Conservation (phyloP, 1,140 invertebrate genomes). For the Ips nitidus region DNA sequence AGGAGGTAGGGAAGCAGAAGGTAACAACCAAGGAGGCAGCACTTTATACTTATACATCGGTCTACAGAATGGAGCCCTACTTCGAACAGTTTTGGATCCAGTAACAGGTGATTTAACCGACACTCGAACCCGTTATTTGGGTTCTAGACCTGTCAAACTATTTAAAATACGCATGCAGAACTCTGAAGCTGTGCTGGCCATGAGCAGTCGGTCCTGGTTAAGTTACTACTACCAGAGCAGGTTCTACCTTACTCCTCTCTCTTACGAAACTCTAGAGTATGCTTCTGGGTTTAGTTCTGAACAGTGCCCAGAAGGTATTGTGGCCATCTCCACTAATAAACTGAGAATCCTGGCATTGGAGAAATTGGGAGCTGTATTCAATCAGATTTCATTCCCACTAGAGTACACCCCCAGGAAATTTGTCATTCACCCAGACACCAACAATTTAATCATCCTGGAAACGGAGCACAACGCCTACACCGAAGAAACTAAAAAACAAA, state of each 20-base stretch:
- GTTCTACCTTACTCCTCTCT: slow-evolving; percentile 93
- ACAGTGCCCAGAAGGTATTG: slow-evolving; percentile 97
- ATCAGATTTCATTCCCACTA: slow-evolving; percentile 83
- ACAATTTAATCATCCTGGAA: slow-evolving; percentile 90
- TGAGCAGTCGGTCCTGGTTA: slow-evolving; percentile 97
- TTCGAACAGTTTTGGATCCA: slow-evolving; percentile 94
- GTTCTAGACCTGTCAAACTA: slow-evolving; percentile 52
- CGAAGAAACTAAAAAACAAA: slow-evolving; percentile 91
- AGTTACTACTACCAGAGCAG: slow-evolving; percentile 98
- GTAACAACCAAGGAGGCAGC: slow-evolving; percentile 59
- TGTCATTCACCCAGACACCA: slow-evolving; percentile 90
- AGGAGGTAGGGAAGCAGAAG: slow-evolving; percentile 62
- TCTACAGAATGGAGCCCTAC: slow-evolving; percentile 93
- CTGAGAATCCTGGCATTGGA: slow-evolving; percentile 96
- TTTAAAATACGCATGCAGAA: slow-evolving; percentile 87
- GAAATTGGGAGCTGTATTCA: slow-evolving; percentile 98
- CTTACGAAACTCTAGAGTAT: slow-evolving; percentile 96
- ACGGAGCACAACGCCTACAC: slow-evolving; percentile 99
- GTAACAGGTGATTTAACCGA: slow-evolving; percentile 97
- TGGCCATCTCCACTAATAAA: slow-evolving; percentile 98
- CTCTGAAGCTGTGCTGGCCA: slow-evolving; percentile 94
- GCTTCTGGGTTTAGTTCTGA: slow-evolving; percentile 98
- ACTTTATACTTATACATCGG: slow-evolving; percentile 97
- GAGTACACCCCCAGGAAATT: slow-evolving; percentile 97
- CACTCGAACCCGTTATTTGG: slow-evolving; percentile 78